Evolutionary conservation across 2,797 vertebrate species (phyloP).

Genomic region (Thalassophryne amazonica): DNA sequence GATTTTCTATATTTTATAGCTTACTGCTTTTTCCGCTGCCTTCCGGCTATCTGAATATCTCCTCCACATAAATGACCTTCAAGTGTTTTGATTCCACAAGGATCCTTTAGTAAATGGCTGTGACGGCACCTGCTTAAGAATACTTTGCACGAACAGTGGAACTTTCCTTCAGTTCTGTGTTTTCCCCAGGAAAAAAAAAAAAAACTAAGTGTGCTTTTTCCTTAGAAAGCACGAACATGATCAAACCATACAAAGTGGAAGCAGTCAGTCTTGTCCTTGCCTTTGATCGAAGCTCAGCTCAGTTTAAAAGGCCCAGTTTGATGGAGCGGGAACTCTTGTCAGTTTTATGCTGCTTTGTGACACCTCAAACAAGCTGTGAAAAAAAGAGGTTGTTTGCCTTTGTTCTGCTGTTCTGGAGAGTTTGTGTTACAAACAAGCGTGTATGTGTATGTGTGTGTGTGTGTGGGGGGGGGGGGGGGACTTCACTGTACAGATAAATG

Average conservation of each 20-base stretch:
- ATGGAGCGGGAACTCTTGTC: constrained; percentile 55
- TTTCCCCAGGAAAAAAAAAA: constrained; percentile 4
- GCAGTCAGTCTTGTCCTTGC: constrained; percentile 39
- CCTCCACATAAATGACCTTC: not conserved
- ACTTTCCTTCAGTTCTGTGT: not conserved
- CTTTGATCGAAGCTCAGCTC: constrained; percentile 51
- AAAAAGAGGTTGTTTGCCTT: constrained; percentile 42
- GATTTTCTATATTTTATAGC: not conserved
- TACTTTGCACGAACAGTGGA: constrained; percentile 5
- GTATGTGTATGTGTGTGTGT: not conserved
- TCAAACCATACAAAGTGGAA: constrained; percentile 48
- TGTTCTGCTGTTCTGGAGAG: constrained; percentile 40
- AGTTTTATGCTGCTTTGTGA: constrained; percentile 49
- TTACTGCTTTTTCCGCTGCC: not conserved
- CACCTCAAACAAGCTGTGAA: constrained; percentile 46
- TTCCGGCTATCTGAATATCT: not conserved
- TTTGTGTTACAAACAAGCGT: constrained; percentile 24
- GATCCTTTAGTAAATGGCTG: not conserved
- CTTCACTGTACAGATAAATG: constrained; percentile 16
- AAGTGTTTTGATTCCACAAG: not conserved
- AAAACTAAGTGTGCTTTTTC: constrained; percentile 2
- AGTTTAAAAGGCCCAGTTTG: constrained; percentile 52
- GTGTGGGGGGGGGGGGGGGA: not conserved
- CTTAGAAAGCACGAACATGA: constrained; percentile 25
- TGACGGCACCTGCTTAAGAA: not conserved